phyloP scores from a whole-genome alignment of 64 coral and sea anemone genomes.

The Dendronephthya gigantea region DNA sequence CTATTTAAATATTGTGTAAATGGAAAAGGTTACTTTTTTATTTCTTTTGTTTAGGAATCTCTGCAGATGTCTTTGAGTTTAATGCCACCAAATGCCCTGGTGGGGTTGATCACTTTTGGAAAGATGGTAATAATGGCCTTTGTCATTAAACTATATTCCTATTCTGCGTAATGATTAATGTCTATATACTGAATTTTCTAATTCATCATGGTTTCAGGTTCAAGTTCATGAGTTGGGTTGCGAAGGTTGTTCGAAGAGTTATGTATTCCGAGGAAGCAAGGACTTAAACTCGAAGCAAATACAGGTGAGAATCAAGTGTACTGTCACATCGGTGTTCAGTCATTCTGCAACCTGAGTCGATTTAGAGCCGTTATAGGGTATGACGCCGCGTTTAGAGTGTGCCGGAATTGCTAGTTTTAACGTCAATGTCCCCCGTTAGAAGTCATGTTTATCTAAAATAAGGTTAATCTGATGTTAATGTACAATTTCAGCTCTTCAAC shows the following conservation, averaged over 20 bases:
- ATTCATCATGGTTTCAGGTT: too few relatives aligned
- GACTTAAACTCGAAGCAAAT: slow-evolving; percentile 90
- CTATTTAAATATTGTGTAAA: too few relatives aligned
- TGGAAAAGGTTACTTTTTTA: not conserved
- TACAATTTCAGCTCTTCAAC: too few relatives aligned
- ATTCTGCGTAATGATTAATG: not conserved
- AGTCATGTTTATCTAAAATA: too few relatives aligned
- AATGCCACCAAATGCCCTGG: slow-evolving; percentile 97
- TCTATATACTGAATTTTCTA: too few relatives aligned
- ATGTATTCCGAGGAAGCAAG: slow-evolving; percentile 93
- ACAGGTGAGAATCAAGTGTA: slow-evolving; percentile 42
- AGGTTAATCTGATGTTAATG: too few relatives aligned
- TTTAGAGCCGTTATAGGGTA: too few relatives aligned
- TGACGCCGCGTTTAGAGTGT: too few relatives aligned
- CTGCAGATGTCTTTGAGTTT: slow-evolving; percentile 97
- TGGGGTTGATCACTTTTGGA: slow-evolving; percentile 97
- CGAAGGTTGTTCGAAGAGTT: slow-evolving; percentile 98
- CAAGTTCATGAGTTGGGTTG: slow-evolving; percentile 98
- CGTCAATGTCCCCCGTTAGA: too few relatives aligned
- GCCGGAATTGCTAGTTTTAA: too few relatives aligned
- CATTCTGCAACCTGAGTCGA: too few relatives aligned
- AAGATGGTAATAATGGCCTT: slow-evolving; percentile 74
- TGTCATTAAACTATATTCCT: not conserved
- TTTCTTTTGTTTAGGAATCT: slow-evolving; percentile 58
- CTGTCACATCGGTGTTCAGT: not conserved